phyloP scores from a whole-genome alignment of 2,113 vertebrate genomes.

The Tricholaema leucomelas region DNA sequence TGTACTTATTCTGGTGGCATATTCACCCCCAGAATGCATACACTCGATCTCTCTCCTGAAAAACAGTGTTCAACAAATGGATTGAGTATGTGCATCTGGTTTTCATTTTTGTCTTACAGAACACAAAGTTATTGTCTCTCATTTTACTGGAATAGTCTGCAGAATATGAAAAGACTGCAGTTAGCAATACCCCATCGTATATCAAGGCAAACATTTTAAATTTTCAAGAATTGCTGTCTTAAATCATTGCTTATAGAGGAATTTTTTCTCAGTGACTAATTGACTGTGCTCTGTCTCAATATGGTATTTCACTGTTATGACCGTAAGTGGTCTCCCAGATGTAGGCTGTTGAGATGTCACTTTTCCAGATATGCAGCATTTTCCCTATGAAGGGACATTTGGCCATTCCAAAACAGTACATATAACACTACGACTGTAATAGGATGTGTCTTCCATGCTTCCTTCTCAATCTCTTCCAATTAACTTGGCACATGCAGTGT shows the following conservation, averaged over 20 bases:
- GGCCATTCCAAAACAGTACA: not conserved
- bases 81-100: constrained; percentile 9
- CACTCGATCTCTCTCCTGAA: not conserved
- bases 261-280: constrained; percentile 38
- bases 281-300: constrained; percentile 14
- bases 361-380: constrained; percentile 7
- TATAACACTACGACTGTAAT: not conserved
- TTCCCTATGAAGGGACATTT: not conserved
- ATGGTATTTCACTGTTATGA: constrained; percentile 37
- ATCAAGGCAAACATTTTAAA: constrained; percentile 20
- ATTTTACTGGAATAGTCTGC: constrained; percentile 30
- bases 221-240: constrained; percentile 19
- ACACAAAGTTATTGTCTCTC: not conserved
- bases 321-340: constrained; percentile 48
- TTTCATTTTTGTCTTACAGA: constrained; percentile 40
- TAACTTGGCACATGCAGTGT: not conserved
- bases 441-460: not conserved
- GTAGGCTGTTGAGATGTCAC: constrained; percentile 16
- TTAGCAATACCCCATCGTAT: constrained; percentile 17
- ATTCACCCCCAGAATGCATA: not conserved
- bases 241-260: constrained; percentile 1
- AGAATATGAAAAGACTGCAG: constrained; percentile 9
- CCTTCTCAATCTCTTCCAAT: not conserved
- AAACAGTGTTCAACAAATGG: not conserved
- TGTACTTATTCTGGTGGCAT: not conserved